These are phyloP conservation scores for Phylloscopus whistleri DNA, from an alignment of 2,113 vertebrate species.

Conservation along the genomic window DNA sequence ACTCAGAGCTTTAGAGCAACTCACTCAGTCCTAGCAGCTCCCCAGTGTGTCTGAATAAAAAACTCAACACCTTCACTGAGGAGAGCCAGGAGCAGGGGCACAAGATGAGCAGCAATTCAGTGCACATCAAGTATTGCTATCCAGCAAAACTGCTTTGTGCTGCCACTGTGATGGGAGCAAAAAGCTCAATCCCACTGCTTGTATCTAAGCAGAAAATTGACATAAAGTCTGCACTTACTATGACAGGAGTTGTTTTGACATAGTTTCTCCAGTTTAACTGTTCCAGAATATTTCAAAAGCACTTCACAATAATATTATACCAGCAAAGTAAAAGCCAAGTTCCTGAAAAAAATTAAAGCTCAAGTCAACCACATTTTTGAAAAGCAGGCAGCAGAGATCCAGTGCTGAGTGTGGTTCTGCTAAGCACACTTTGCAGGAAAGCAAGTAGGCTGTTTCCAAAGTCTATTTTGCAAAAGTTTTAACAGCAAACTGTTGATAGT, in stretches of 20 bases:
- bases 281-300: not conserved
- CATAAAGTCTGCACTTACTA: not conserved
- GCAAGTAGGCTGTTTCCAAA: not conserved
- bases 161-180: not conserved
- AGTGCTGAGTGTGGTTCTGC: rapidly evolving
- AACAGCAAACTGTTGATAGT: not conserved
- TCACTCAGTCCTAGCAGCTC: not conserved
- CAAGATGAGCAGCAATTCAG: not conserved
- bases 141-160: not conserved
- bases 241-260: not conserved
- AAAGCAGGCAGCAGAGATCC: not conserved
- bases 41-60: not conserved
- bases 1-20: not conserved
- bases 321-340: not conserved
- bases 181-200: not conserved
- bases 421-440: not conserved
- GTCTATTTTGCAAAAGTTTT: not conserved
- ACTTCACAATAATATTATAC: not conserved
- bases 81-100: not conserved
- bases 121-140: not conserved
- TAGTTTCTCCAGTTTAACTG: not conserved
- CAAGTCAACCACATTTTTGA: not conserved
- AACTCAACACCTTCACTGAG: not conserved
- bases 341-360: not conserved
- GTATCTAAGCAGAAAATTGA: not conserved